Conservation (phyloP, 1,140 invertebrate genomes). For the Macrosteles quadrilineatus region DNA sequence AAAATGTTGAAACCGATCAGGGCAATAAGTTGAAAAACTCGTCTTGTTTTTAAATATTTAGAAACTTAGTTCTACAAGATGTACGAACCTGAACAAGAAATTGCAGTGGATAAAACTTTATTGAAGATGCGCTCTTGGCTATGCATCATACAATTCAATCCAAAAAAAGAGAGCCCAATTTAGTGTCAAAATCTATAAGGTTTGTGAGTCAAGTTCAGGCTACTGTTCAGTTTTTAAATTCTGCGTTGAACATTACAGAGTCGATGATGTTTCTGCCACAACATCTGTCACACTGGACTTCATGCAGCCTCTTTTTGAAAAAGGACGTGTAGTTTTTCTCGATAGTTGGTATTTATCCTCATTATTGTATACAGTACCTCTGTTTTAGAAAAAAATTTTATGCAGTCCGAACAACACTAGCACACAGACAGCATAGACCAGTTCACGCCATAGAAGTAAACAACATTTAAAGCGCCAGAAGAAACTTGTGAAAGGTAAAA, state of each 20-base stretch:
- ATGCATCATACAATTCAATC: background rate
- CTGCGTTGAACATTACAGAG: background rate
- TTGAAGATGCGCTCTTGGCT: background rate
- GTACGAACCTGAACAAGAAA: background rate
- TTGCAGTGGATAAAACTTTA: background rate
- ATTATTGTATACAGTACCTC: background rate
- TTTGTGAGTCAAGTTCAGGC: background rate
- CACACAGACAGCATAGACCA: no score
- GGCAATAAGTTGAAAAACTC: background rate
- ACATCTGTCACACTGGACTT: background rate
- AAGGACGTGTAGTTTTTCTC: background rate
- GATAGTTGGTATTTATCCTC: background rate
- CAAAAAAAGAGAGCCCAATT: background rate
- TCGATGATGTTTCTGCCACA: background rate
- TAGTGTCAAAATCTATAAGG: slow-evolving; percentile 3
- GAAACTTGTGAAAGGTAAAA: no score
- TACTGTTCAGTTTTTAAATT: background rate
- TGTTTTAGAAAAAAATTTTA: background rate
- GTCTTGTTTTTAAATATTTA: background rate
- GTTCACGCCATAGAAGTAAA: no score
- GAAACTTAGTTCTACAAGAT: background rate
- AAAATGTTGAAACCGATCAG: background rate
- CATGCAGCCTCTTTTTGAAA: background rate
- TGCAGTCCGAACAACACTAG: background rate
- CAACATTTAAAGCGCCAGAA: no score